Base-by-base conservation (phyloP, 2,113 vertebrate genomes). In the Rhea pennata region DNA sequence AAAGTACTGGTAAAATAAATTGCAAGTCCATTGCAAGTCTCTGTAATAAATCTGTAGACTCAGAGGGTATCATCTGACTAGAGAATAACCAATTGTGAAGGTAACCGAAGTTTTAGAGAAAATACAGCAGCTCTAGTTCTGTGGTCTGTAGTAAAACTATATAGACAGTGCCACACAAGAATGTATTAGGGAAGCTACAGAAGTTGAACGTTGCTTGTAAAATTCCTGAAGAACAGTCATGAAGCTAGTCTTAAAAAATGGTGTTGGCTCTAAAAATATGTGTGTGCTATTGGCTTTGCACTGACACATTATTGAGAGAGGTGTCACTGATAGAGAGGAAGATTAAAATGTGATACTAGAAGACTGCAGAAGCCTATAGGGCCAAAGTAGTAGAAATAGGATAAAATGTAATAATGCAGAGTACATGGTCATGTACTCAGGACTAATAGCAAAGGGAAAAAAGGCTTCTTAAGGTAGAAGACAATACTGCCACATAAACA, bases 11-110 rank as follows among this genome's bases (percentile, higher is more conserved):
- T 16, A 44, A 44, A 53, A 66, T 58, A 81, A 85, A 29, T 26
- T 90, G 46, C 62, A 73, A 74, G 56, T 70, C 42, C 48, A 33
- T 54, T 78, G 67, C 69, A 76, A 71, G 64, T 31, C 56, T 76
- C 65, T 53, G 31, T 86, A 65, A 90, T 53, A 50, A 76, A 71
- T 64, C 81, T 90, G 76, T 81, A 50, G 65, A 65, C 66, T 51
- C 82, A 46, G 50, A 64, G 29, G 44, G 19, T 76, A 58, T 56
- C 33, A 17, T 46, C 64, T 71, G 70, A 76, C 40, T 71, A 65
- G 42, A 71, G 81, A 65, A 76, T 59, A 81, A 76, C 64, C 36
- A 36, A 26, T 27, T 31, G 59, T 78, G 66, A 84, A 72, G 20
- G 39, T 61, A 54, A 36, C 27, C 48, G 26, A 54, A 12, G 9